phyloP scores from a whole-genome alignment of 2,113 vertebrate species.

The Calyptomena viridis region DNA sequence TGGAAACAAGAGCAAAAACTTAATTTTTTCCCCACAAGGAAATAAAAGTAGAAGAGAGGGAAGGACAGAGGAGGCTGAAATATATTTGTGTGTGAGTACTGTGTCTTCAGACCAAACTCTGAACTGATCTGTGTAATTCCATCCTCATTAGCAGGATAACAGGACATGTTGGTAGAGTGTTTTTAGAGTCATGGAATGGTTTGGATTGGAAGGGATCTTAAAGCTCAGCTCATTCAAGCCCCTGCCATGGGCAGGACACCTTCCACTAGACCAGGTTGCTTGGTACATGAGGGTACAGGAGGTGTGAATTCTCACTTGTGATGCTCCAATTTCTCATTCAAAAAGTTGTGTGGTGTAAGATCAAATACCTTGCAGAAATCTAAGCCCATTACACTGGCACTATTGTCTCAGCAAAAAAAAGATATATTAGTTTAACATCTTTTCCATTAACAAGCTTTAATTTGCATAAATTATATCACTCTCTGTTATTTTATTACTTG shows the following conservation, averaged over 20 bases:
- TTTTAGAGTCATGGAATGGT: background rate
- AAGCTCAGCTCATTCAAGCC: background rate
- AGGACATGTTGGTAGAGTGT: background rate
- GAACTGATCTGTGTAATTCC: background rate
- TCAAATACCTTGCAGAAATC: background rate
- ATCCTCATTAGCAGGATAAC: background rate
- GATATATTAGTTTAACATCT: conserved; percentile 17
- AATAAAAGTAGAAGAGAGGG: background rate
- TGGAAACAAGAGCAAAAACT: background rate
- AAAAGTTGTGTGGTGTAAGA: background rate
- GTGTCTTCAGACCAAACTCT: background rate
- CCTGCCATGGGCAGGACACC: background rate
- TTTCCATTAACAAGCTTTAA: conserved; percentile 33
- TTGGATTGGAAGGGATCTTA: background rate
- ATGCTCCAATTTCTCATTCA: background rate
- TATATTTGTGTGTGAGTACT: background rate
- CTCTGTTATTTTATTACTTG: conserved; percentile 10
- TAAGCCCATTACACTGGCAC: background rate
- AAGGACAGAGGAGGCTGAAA: background rate
- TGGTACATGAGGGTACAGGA: background rate
- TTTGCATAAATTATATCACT: conserved; percentile 43
- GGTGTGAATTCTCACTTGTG: background rate
- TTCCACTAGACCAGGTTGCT: background rate
- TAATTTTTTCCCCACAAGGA: accelerated
- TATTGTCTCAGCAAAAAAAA: background rate